phyloP scores from a whole-genome alignment of 2,797 vertebrate genomes.

The Acipenser ruthenus region DNA sequence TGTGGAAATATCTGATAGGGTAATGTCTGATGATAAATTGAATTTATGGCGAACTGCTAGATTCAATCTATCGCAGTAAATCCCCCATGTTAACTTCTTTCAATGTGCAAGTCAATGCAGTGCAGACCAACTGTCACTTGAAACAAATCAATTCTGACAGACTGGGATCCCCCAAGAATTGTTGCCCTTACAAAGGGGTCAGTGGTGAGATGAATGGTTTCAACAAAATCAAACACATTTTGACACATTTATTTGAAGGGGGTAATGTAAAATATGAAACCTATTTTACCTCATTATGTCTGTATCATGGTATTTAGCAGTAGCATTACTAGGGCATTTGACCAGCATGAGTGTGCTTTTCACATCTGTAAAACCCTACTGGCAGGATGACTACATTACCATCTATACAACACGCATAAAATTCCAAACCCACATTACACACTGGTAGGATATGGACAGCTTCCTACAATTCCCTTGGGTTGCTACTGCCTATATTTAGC shows the following conservation, averaged over 20 bases:
- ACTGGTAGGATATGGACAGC: no score
- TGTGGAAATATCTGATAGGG: constrained; percentile 54
- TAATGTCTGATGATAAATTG: constrained; percentile 69
- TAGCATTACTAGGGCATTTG: no score
- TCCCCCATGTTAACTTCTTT: constrained; percentile 57
- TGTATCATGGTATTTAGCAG: neutral
- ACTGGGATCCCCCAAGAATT: constrained; percentile 48
- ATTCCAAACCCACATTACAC: no score
- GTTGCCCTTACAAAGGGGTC: constrained; percentile 51
- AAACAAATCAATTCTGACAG: constrained; percentile 65
- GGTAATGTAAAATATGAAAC: neutral
- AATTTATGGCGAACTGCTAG: constrained; percentile 61
- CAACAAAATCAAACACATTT: neutral
- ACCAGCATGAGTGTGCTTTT: no score
- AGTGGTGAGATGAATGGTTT: constrained; percentile 38
- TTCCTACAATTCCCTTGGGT: no score
- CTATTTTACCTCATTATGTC: constrained; percentile 2
- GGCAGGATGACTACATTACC: no score
- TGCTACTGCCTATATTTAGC: no score
- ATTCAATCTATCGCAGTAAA: constrained; percentile 65
- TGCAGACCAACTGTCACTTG: constrained; percentile 56
- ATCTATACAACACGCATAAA: no score
- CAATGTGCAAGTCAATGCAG: constrained; percentile 38
- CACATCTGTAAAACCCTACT: no score
- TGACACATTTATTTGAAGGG: constrained; percentile 33